Evolutionary conservation across 2,797 vertebrate species (phyloP).

Genomic region (Rhinophrynus dorsalis): DNA sequence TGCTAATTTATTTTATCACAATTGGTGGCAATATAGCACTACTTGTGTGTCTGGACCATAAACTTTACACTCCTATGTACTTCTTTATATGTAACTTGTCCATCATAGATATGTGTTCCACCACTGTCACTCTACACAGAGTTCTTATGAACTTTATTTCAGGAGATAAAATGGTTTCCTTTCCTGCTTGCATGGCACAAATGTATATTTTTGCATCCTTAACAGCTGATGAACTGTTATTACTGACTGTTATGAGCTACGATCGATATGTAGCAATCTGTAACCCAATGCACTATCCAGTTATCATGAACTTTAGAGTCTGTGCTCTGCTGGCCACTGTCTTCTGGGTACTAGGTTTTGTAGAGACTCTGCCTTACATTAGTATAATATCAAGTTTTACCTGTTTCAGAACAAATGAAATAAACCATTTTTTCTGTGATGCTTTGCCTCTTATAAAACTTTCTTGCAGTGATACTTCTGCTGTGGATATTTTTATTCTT

Average conservation of each 20-base stretch:
- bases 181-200: constrained; percentile 55
- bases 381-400: neutral
- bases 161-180: constrained; percentile 48
- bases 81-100: no score
- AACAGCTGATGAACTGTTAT: constrained; percentile 49
- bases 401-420: constrained; percentile 10
- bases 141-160: constrained; percentile 48
- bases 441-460: constrained; percentile 26
- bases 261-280: constrained; percentile 50
- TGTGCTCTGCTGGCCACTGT: constrained; percentile 41
- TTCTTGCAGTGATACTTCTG: constrained; percentile 32
- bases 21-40: no score
- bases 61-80: no score
- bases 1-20: no score
- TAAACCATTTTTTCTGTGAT: constrained; percentile 38
- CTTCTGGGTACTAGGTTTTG: constrained; percentile 21
- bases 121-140: constrained; percentile 52
- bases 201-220: constrained; percentile 50
- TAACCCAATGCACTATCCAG: constrained; percentile 42
- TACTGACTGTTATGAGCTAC: constrained; percentile 53
- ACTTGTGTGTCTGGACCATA: no score
- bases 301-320: constrained; percentile 42
- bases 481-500: constrained; percentile 12
- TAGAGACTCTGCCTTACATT: constrained; percentile 20
- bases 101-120: no score